Conservation (phyloP, 2,113 vertebrate genomes). For the Pontoporia blainvillei region DNA sequence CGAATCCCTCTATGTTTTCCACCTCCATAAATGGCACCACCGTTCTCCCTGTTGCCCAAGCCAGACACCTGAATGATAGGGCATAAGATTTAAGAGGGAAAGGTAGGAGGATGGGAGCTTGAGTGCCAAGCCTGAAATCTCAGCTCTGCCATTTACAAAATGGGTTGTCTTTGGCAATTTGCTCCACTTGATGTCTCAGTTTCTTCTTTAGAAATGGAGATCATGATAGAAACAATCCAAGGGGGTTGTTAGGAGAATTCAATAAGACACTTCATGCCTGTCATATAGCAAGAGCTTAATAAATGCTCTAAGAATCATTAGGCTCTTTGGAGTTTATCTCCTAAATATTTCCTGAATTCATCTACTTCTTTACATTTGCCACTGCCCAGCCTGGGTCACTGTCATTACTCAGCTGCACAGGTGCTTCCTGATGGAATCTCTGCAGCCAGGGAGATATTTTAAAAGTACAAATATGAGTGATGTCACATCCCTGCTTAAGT, state of each 20-base stretch:
- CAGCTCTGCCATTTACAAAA: neutral
- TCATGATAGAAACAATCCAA: neutral
- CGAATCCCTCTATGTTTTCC: neutral
- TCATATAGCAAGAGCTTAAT: neutral
- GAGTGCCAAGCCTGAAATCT: neutral
- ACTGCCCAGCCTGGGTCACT: rapidly evolving
- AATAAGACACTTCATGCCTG: neutral
- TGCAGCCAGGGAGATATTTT: neutral
- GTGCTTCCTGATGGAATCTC: neutral
- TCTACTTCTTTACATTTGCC: neutral
- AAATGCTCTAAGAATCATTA: neutral
- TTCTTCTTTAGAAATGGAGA: neutral
- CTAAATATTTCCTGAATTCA: neutral
- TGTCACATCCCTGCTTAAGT: neutral
- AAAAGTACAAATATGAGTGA: neutral
- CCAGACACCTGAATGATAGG: neutral
- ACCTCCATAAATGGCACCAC: neutral
- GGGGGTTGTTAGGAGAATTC: neutral
- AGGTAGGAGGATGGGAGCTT: neutral
- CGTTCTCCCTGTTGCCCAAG: neutral
- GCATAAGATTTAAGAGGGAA: neutral
- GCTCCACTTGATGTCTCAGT: neutral
- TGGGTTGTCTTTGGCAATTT: neutral
- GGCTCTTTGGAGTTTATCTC: neutral
- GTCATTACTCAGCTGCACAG: neutral